phyloP scores from a whole-genome alignment of 1,140 invertebrate genomes.

The Heliconius eleuchia region DNA sequence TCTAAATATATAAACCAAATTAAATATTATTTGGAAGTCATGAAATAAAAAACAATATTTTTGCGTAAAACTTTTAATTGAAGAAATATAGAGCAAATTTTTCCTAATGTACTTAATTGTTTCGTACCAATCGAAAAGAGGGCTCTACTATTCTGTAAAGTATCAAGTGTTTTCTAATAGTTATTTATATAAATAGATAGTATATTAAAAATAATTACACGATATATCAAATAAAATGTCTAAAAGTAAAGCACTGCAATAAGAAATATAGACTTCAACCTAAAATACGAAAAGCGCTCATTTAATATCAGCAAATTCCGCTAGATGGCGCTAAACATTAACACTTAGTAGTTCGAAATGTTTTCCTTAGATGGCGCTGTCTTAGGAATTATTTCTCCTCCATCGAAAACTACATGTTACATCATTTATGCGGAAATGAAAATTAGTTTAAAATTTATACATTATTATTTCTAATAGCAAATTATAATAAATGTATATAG shows the following conservation, averaged over 20 bases:
- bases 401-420: neutral
- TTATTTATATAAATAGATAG: too few relatives aligned
- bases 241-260: neutral
- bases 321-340: conserved; percentile 16
- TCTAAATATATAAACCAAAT: too few relatives aligned
- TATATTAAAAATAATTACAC: too few relatives aligned
- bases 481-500: neutral
- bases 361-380: conserved; percentile 39
- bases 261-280: neutral
- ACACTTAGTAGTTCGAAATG: conserved; percentile 9
- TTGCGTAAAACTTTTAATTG: too few relatives aligned
- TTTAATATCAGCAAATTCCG: neutral
- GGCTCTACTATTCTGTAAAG: neutral
- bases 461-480: neutral
- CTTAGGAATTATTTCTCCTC: neutral
- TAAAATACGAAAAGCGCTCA: neutral
- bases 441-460: neutral
- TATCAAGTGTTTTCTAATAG: neutral
- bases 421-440: neutral
- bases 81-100: too few relatives aligned
- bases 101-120: too few relatives aligned
- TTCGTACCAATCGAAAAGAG: neutral
- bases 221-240: too few relatives aligned
- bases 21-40: too few relatives aligned
- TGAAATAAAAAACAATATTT: too few relatives aligned